These are phyloP conservation scores for Microhierax caerulescens DNA, from an alignment of 2,797 vertebrate species.

Conservation along the genomic window DNA sequence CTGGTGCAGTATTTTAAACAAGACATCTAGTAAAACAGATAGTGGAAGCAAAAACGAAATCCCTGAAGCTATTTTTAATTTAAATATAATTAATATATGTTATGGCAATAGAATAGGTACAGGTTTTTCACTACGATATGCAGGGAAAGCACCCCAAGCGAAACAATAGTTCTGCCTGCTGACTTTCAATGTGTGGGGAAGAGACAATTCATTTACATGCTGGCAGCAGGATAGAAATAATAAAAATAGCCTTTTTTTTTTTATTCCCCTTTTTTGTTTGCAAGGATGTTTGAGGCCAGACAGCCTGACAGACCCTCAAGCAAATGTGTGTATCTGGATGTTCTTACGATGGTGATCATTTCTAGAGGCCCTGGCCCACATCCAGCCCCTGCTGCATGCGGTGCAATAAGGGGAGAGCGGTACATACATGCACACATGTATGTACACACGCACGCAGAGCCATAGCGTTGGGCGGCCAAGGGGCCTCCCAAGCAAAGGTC, in stretches of 20 bases:
- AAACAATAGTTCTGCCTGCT: conserved; percentile 23
- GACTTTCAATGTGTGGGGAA: neutral
- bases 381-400: neutral
- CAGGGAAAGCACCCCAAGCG: conserved; percentile 7
- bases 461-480: neutral
- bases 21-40: conserved; percentile 36
- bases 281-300: neutral
- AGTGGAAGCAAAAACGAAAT: conserved; percentile 34
- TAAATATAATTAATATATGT: conserved; percentile 60
- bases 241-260: neutral
- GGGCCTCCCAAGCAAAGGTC: neutral
- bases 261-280: neutral
- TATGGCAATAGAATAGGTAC: conserved; percentile 5
- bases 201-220: conserved; percentile 32
- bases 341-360: neutral
- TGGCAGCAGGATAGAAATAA: conserved; percentile 17
- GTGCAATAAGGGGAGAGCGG: neutral
- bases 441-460: neutral
- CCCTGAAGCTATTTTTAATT: conserved; percentile 58
- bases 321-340: neutral
- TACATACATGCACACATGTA: no score
- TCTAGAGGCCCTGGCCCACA: neutral
- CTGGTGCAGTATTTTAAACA: conserved; percentile 35
- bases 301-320: neutral
- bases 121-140: conserved; percentile 36